Evolutionary conservation across 1,140 invertebrate genomes (phyloP), one percentile per base, ranked within the genome.

Genomic region (Aphaenogaster rudis): DNA sequence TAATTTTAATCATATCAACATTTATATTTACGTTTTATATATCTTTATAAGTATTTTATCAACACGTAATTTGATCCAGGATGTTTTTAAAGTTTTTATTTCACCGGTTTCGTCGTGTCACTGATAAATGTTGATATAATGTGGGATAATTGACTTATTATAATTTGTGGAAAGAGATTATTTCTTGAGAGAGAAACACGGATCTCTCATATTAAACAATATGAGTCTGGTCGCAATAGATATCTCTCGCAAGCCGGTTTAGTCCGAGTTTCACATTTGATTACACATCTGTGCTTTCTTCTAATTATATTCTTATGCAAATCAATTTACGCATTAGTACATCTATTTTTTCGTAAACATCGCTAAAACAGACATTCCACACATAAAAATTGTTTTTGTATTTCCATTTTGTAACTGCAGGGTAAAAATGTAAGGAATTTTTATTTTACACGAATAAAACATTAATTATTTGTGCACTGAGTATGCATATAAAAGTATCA

Each of bases 361-460:
- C 1, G 3, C 15, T 57, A 33, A 57, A 45, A 57, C 7, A 45
- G 9, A 57, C 8, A 5, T 59, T 8, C 15, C 28, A 3, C 17
- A 15, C 17, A 42, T 3, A 81, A 71, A 17, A 45, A 33, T 71
- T 39, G 6, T 17, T 57, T 11, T 64, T 3, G 9, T 79, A 64
- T 63, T 64, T 71, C 21, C 1, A 45, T 71, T 45, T 45, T 33
- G 5, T 57, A 42, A 81, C 9, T 57, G 7, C 13, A 8, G n/a
- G 7, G 0, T 6, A 45, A 63, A 78, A 36, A 79, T 64, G 64
- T 2, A 15, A 48, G 11, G 17, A 3, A 28, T 45, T 36, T 33
- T 57, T 17, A 17, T 42, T 54, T 54, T 64, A n/a, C 33, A 57
- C 59, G 21, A 71, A 81, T 59, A 59, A 81, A 81, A 81, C 21